Percentiles rank a stretch among this genome's conserved stretches.
These are phyloP conservation scores for Clangula hyemalis DNA, from an alignment of 2,797 vertebrate species.

Conservation along the genomic window DNA sequence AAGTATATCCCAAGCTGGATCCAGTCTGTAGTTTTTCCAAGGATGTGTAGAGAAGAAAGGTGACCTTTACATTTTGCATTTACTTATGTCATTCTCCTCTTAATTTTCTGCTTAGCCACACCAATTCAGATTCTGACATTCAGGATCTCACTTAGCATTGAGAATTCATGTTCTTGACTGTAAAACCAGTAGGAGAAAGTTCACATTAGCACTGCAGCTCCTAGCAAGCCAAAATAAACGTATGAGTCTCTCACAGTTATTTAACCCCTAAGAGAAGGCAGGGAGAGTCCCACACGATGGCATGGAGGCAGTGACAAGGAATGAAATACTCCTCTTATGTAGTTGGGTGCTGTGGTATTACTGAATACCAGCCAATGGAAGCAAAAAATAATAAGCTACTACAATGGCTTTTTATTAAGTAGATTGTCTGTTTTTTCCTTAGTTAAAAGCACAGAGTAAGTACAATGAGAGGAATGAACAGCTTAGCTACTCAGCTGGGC, in stretches of 20 bases:
- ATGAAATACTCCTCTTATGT: neutral
- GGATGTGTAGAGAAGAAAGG: neutral
- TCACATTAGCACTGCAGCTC: neutral
- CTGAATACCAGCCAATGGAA: neutral
- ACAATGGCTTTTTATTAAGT: neutral
- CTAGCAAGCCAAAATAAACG: constrained; percentile 1
- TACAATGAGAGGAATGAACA: neutral
- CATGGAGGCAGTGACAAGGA: neutral
- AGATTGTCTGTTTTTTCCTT: neutral
- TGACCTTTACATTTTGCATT: neutral
- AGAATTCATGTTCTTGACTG: neutral
- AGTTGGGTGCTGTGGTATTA: neutral
- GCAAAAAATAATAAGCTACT: neutral
- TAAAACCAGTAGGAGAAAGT: neutral
- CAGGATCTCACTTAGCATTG: neutral
- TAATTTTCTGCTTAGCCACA: neutral
- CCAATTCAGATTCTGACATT: neutral
- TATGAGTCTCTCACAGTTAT: rapidly evolving
- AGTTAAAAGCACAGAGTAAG: neutral
- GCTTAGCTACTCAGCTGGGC: neutral
- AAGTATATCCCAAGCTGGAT: neutral
- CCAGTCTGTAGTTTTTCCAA: neutral
- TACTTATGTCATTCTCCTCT: neutral
- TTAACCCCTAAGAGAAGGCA: neutral
- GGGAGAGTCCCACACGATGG: neutral